Base-by-base conservation (phyloP, 2,888 invertebrate genomes). In the Xylota segnis region DNA sequence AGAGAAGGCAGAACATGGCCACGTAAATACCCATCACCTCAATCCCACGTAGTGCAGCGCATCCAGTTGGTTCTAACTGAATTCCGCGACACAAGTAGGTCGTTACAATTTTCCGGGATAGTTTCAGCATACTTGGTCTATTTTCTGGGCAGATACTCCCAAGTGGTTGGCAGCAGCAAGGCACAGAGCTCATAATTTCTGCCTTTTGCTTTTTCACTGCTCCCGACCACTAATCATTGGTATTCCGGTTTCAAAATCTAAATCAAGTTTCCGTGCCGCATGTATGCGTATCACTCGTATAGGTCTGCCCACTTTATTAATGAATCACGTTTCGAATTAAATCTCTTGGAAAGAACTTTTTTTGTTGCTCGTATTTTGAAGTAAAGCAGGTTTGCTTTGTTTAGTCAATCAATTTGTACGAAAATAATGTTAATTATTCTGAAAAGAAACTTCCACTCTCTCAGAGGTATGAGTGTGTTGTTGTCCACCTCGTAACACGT, bases 201-300 rank as follows among this genome's bases (percentile, higher is more conserved):
- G 7, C 23, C 1, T 23, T 40, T n/a, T 2, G 34, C 12, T 66
- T 54, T 27, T 54, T 37, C 34, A 9, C n/a, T 52, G 27, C 16
- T 61, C 56, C 45, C 54, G 47, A 45, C 63, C 54, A 37, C 54
- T 63, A 50, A 58, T 72, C 37, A 58, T 18, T 14, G 34, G 12
- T 9, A 72, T 37, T 82, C 82, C 68, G 75, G 82, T 82, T 82
- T 47, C 9, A 29, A 58, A 34, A 47, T 43, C 32, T 45, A 68
- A 76, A 76, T 50, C 70, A 16, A 65, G 50, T 76, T 75, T 65
- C 23, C 12, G 3, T 2, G 23, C 32, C 10, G 16, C 47, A n/a
- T 29, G 29, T 45, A 32, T 45, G 16, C 4, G 2, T 27, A 32
- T 4, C 50, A 27, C 16, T 10, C 37, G 4, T 52, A 47, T 50